These are phyloP conservation scores for Ochropleura leucogaster DNA, from an alignment of 2,888 invertebrate species.

Conservation along the genomic window DNA sequence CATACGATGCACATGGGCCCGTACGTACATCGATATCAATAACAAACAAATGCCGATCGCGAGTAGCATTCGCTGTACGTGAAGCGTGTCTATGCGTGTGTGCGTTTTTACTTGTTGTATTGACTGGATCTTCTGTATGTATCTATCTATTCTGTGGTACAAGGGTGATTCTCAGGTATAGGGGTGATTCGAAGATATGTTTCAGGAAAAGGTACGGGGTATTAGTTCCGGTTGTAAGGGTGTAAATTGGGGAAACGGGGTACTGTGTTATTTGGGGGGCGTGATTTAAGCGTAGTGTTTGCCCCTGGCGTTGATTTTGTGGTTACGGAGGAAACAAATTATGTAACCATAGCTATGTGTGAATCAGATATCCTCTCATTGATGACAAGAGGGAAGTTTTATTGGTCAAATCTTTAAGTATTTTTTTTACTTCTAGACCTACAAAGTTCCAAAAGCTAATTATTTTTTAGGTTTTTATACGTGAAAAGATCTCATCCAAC, in stretches of 20 bases:
- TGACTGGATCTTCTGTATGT: conserved; percentile 2
- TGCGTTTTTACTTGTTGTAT: not conserved
- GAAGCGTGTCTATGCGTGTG: not conserved
- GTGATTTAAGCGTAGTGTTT: conserved; percentile 21
- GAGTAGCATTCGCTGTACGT: not conserved
- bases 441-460: not conserved
- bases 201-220: conserved; percentile 37
- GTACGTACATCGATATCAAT: not conserved
- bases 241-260: conserved; percentile 45
- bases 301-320: not conserved
- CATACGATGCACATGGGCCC: not conserved
- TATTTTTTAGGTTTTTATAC: not conserved
- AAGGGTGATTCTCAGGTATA: conserved; percentile 10
- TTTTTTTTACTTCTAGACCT: not conserved
- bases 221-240: conserved; percentile 55
- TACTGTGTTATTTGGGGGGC: conserved; percentile 26
- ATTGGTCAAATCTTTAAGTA: not conserved
- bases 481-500: not conserved
- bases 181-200: conserved; percentile 15
- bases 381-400: not conserved
- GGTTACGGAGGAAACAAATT: not conserved
- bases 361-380: not conserved
- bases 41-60: not conserved
- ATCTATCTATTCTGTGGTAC: not conserved
- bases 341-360: not conserved